Conservation (phyloP, 2,888 invertebrate genomes). For the Leucania comma region DNA sequence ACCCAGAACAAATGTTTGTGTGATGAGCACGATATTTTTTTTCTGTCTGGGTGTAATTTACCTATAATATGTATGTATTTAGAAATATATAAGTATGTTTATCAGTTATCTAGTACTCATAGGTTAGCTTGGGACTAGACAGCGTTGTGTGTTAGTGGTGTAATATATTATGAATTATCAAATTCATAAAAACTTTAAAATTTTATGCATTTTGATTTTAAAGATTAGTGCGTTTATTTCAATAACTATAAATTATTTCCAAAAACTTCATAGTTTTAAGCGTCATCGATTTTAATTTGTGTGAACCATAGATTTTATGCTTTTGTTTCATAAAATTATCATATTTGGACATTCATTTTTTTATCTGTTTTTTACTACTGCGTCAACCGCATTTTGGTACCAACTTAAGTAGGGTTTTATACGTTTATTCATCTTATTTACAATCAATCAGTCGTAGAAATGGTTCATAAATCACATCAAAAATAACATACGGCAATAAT, state of each 20-base stretch:
- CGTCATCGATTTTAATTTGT: conserved; percentile 15
- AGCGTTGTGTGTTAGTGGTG: too few species aligned
- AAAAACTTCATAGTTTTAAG: conserved; percentile 5
- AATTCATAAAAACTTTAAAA: not conserved
- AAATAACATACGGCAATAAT: conserved; percentile 29
- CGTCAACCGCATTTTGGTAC: not conserved
- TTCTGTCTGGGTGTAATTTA: too few species aligned
- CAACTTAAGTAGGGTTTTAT: conserved; percentile 8
- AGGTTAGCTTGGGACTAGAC: too few species aligned
- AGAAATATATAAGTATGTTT: too few species aligned
- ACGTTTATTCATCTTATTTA: conserved; percentile 16
- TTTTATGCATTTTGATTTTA: not conserved
- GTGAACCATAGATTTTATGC: conserved; percentile 12
- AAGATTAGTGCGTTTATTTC: not conserved
- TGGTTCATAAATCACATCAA: conserved; percentile 26
- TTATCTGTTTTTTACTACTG: conserved; percentile 26
- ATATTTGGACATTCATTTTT: conserved; percentile 21
- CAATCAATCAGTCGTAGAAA: conserved; percentile 29
- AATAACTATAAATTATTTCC: not conserved
- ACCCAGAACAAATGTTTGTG: too few species aligned
- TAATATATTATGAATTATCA: too few species aligned
- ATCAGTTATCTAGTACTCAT: too few species aligned
- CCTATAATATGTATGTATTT: too few species aligned
- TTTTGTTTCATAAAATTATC: conserved; percentile 25
- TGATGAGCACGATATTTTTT: too few species aligned